phyloP scores from a whole-genome alignment of 2,888 invertebrate species.

The Hirtodrosophila duncani region DNA sequence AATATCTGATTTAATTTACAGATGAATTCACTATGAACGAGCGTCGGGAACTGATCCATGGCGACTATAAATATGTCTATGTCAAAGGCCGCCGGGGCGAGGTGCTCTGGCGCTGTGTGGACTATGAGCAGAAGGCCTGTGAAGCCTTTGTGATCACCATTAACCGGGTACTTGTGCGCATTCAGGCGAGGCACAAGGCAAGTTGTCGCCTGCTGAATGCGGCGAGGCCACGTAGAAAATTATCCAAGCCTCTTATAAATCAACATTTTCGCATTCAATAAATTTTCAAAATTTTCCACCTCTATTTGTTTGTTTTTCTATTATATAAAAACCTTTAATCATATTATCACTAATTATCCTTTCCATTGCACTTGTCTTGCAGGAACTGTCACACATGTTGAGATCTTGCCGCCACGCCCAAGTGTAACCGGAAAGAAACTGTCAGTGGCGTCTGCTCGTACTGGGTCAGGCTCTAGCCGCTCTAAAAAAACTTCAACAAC shows the following conservation, averaged over 20 bases:
- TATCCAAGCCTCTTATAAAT: not conserved
- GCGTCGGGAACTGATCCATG: not conserved
- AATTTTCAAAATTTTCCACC: not conserved
- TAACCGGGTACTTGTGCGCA: not conserved
- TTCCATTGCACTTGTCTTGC: not conserved
- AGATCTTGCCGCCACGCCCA: not conserved
- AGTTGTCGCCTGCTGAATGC: not conserved
- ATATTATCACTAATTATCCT: not conserved
- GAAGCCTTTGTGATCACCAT: not conserved
- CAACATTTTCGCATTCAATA: constrained; percentile 16
- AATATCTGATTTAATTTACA: not conserved
- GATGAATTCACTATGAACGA: not conserved
- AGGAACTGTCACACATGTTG: constrained; percentile 8
- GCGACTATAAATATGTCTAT: not conserved
- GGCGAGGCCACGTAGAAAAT: not conserved
- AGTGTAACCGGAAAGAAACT: no score
- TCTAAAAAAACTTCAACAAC: no score
- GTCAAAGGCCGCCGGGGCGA: not conserved
- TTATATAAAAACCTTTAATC: not conserved
- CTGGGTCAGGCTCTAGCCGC: no score
- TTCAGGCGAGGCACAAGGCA: not conserved
- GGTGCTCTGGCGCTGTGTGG: constrained; percentile 1
- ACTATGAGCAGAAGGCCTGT: not conserved
- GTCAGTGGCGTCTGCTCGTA: no score
- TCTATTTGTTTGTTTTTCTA: not conserved